Percentiles rank a stretch among this genome's conserved stretches.
phyloP scores from a whole-genome alignment of 2,113 vertebrate species.

The Plestiodon gilberti region DNA sequence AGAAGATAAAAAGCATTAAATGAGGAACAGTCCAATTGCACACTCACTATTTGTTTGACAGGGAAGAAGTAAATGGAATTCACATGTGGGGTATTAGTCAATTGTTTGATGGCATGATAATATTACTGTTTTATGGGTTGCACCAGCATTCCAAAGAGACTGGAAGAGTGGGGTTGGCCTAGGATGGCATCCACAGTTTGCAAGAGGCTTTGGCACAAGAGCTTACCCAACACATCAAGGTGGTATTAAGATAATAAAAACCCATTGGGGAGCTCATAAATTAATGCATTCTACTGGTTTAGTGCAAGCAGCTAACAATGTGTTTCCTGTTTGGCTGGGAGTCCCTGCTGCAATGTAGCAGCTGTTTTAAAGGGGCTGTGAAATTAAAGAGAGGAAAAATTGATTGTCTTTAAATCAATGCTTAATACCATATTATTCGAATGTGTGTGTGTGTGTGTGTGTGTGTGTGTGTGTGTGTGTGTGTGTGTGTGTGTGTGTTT shows the following conservation, averaged over 20 bases:
- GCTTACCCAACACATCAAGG: conserved; percentile 62
- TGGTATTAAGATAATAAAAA: conserved; percentile 67
- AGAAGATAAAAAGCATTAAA: conserved; percentile 70
- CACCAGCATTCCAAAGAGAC: conserved; percentile 63
- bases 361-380: conserved; percentile 71
- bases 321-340: conserved; percentile 66
- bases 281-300: conserved; percentile 75
- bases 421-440: conserved; percentile 70
- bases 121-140: conserved; percentile 63
- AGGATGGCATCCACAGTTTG: conserved; percentile 63
- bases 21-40: conserved; percentile 59
- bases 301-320: conserved; percentile 65
- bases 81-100: conserved; percentile 66
- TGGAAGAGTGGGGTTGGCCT: conserved; percentile 62
- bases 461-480: too few species aligned
- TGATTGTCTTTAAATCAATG: conserved; percentile 72
- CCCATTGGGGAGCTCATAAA: conserved; percentile 68
- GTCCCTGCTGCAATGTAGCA: conserved; percentile 59
- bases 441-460: too few species aligned
- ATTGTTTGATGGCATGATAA: conserved; percentile 71
- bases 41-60: conserved; percentile 64
- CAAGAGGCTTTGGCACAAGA: conserved; percentile 61
- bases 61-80: conserved; percentile 68
- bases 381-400: conserved; percentile 67
- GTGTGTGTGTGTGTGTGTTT: too few species aligned